phyloP scores from a whole-genome alignment of 2,888 invertebrate species.

The Thyatira batis region DNA sequence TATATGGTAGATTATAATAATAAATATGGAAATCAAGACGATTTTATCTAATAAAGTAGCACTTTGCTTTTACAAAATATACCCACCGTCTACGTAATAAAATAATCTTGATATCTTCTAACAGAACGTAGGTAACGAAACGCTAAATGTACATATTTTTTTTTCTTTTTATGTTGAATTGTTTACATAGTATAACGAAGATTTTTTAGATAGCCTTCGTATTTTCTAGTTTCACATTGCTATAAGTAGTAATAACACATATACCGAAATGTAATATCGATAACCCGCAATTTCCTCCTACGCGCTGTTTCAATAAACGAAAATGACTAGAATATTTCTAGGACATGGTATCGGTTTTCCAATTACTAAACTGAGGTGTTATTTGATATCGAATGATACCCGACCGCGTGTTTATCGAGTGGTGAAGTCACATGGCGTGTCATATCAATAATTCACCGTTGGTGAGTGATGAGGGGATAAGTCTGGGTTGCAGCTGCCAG shows the following conservation, averaged over 20 bases:
- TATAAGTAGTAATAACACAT: too few relatives aligned
- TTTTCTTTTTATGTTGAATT: too few relatives aligned
- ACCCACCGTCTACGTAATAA: background rate
- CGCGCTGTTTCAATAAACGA: background rate
- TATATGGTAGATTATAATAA: background rate
- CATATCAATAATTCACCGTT: slow-evolving; percentile 61
- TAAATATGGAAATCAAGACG: background rate
- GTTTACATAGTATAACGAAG: too few relatives aligned
- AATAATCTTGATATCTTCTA: background rate
- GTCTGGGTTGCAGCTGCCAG: slow-evolving; percentile 38
- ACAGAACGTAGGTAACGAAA: background rate
- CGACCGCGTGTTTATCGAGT: slow-evolving; percentile 15
- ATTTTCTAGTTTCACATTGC: too few relatives aligned
- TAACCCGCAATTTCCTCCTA: background rate
- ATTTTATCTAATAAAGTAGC: background rate
- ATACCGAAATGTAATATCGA: too few relatives aligned
- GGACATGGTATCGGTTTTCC: background rate
- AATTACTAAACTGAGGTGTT: background rate
- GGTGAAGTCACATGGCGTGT: slow-evolving; percentile 28
- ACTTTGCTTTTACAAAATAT: background rate
- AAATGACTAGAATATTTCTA: background rate
- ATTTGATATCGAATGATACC: background rate
- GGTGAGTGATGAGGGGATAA: slow-evolving; percentile 46
- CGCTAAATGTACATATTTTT: too few relatives aligned
- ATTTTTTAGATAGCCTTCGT: too few relatives aligned